Percentiles rank a stretch among this genome's conserved stretches.
Conservation (phyloP, 2,113 vertebrate species). For the Rissa tridactyla region DNA sequence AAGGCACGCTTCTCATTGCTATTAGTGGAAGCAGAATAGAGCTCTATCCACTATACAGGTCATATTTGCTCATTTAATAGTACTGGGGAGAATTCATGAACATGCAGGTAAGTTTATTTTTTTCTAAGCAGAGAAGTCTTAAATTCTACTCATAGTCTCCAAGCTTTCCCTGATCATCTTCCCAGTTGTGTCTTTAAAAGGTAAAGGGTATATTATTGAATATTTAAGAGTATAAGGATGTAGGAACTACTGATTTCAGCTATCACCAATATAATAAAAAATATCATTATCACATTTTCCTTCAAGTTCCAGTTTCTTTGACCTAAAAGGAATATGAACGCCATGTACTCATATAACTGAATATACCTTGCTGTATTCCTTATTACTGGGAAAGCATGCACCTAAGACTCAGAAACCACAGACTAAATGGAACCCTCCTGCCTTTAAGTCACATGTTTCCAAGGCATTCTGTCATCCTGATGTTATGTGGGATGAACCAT, state of each 20-base stretch:
- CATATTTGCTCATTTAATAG: constrained; percentile 20
- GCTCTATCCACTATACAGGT: neutral
- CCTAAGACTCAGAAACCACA: neutral
- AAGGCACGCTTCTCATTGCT: neutral
- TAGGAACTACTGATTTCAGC: neutral
- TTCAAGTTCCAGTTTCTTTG: neutral
- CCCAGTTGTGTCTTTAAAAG: neutral
- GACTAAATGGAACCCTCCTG: neutral
- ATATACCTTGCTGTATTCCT: neutral
- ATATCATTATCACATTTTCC: neutral
- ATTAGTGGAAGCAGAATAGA: neutral
- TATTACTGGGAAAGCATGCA: neutral
- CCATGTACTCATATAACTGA: neutral
- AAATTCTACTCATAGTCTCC: neutral
- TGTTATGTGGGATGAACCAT: neutral
- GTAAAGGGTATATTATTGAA: neutral
- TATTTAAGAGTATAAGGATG: neutral
- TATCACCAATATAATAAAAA: neutral
- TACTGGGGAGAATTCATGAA: neutral
- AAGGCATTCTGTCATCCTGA: neutral
- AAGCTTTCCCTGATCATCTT: neutral
- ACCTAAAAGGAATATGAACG: neutral
- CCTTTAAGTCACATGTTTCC: neutral
- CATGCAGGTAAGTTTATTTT: neutral
- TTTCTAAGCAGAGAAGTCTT: neutral